phyloP scores from a whole-genome alignment of 37 sponge, comb jelly and placozoan species.

The Crambe crambe region DNA sequence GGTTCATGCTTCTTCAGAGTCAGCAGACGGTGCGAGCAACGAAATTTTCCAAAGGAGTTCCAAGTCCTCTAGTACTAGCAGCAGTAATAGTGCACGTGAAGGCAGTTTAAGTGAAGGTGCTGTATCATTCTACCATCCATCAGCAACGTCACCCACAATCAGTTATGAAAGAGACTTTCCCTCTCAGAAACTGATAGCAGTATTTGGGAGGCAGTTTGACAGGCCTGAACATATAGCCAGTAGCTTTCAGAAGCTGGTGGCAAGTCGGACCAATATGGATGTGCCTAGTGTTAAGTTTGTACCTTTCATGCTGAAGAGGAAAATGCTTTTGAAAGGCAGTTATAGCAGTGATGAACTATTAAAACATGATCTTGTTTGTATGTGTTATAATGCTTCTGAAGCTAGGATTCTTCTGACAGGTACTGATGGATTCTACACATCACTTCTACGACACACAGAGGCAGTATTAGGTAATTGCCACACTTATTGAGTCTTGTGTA shows the following conservation, averaged over 20 bases:
- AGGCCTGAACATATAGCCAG: constrained; percentile 53
- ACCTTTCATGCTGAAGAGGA: constrained; percentile 58
- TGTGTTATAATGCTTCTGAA: constrained; percentile 97
- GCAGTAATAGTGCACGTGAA: constrained; percentile 5
- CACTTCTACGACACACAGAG: constrained; percentile 61
- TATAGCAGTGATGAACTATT: constrained; percentile 56
- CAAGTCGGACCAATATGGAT: background rate
- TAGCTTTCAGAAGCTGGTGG: constrained; percentile 31
- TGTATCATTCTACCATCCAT: constrained; percentile 41
- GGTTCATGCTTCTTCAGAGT: background rate
- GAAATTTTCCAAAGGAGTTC: background rate
- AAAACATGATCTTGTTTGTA: constrained; percentile 68
- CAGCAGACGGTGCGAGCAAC: background rate
- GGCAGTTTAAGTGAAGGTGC: background rate
- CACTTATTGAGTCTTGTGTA: background rate
- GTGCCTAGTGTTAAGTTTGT: constrained; percentile 48
- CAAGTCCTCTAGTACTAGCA: background rate
- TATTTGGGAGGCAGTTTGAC: constrained; percentile 93
- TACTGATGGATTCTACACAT: constrained; percentile 81
- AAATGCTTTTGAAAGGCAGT: constrained; percentile 51
- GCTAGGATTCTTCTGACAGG: constrained; percentile 90
- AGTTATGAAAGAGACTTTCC: constrained; percentile 50
- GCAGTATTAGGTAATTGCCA: constrained; percentile 44
- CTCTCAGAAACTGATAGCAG: constrained; percentile 65
- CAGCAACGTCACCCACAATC: constrained; percentile 36